Conservation (phyloP, 2,797 vertebrate species). For the Glossophaga mutica region DNA sequence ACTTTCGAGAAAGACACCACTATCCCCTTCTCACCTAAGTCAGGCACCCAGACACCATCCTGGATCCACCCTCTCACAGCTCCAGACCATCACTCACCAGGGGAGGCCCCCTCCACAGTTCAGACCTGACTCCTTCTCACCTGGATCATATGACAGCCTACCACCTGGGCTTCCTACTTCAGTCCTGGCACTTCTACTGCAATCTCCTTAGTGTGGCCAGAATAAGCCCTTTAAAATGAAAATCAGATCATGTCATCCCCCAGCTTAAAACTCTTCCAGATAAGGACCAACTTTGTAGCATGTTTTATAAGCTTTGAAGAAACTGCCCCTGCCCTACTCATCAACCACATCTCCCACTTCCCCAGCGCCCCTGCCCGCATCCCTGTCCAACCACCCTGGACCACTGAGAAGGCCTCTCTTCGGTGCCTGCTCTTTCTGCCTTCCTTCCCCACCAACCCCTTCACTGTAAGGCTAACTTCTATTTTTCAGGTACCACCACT, state of each 20-base stretch:
- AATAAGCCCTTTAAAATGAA: neutral
- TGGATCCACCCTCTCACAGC: neutral
- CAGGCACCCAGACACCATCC: neutral
- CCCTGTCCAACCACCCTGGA: neutral
- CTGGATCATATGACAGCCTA: neutral
- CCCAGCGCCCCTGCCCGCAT: fast-evolving
- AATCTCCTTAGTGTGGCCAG: neutral
- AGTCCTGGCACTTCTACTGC: neutral
- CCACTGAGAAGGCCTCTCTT: neutral
- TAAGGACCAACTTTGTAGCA: neutral
- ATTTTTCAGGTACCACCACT: neutral
- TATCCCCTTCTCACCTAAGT: neutral
- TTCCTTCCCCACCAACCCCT: neutral
- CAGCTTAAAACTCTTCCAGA: neutral
- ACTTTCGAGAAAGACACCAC: neutral
- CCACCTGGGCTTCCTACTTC: neutral
- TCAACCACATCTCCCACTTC: neutral
- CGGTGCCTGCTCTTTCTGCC: neutral
- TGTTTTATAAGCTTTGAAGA: neutral
- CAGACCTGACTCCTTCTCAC: neutral
- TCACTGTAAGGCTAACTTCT: neutral
- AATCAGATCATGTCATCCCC: neutral
- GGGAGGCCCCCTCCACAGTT: neutral
- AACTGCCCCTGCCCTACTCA: neutral
- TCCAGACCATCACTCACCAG: neutral